Conservation (phyloP, 2,113 vertebrate genomes). For the Clarias magur region DNA sequence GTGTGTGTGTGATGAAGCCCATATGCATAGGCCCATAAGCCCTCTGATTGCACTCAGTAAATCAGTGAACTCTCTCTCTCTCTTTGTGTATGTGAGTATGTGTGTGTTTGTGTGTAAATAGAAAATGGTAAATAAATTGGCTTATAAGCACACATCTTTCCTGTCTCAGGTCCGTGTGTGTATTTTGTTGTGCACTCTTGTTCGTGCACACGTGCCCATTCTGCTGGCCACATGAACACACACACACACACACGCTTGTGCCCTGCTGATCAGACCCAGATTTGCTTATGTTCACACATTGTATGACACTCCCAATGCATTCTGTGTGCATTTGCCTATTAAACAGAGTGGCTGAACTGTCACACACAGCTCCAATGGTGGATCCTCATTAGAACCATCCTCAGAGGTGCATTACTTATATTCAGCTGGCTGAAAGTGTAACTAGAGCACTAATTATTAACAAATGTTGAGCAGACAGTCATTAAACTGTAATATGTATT, state of each 20-base stretch:
- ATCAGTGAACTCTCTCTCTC: not conserved
- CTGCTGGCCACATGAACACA: not conserved
- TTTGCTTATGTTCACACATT: constrained; percentile 7
- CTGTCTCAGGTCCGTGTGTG: not conserved
- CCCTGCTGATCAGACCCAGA: not conserved
- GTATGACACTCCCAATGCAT: not conserved
- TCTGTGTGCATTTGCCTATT: constrained; percentile 9
- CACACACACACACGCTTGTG: not conserved
- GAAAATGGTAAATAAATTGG: not conserved
- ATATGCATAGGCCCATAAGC: not conserved
- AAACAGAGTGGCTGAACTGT: constrained; percentile 4
- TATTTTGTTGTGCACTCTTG: not conserved
- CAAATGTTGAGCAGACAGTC: constrained; percentile 23
- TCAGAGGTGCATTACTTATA: not conserved
- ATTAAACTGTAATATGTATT: constrained; percentile 29
- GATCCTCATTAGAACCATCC: not conserved
- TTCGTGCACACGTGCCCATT: not conserved
- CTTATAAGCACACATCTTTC: not conserved
- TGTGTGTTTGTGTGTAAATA: not conserved
- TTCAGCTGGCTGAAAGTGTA: not conserved
- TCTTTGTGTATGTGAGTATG: not conserved
- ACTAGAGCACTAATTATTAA: constrained; percentile 28
- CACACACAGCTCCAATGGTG: not conserved
- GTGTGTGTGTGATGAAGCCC: constrained; percentile 3
- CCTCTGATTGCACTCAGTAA: not conserved